Evolutionary conservation across 2,888 invertebrate species (phyloP).

Genomic region (Pseudococcus longispinus): DNA sequence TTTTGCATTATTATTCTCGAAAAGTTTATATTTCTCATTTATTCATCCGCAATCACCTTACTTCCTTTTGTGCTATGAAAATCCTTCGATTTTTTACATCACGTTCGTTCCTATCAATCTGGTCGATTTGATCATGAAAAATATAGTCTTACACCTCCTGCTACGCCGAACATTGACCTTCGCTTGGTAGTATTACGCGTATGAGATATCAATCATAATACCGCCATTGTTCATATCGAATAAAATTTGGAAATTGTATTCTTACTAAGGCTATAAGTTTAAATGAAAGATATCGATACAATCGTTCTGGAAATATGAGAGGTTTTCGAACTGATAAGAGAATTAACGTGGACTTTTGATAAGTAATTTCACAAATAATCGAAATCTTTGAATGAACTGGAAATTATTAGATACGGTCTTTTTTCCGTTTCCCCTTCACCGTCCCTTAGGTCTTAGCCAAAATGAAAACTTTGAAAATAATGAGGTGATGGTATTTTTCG

Average conservation of each 20-base stretch:
- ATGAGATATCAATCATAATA: not conserved
- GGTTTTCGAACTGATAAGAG: not conserved
- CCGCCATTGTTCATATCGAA: not conserved
- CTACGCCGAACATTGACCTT: not conserved
- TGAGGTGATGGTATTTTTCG: too few relatives aligned
- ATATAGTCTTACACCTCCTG: not conserved
- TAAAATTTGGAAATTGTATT: not conserved
- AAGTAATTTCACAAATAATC: not conserved
- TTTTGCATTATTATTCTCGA: slow-evolving; percentile 5
- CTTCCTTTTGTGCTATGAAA: not conserved
- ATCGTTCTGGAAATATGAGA: not conserved
- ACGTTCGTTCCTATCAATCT: not conserved
- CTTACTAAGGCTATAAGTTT: not conserved
- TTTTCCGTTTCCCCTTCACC: too few relatives aligned
- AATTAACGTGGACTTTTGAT: not conserved
- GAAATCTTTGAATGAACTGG: not conserved
- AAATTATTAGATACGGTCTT: too few relatives aligned
- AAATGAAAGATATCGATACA: not conserved
- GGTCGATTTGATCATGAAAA: not conserved
- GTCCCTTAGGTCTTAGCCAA: too few relatives aligned
- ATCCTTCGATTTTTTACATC: not conserved
- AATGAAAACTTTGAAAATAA: too few relatives aligned
- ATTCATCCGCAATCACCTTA: not conserved
- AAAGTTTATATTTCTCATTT: slow-evolving; percentile 11
- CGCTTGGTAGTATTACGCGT: not conserved